Percentiles rank a stretch among this genome's conserved stretches.
Evolutionary conservation across 2,888 invertebrate genomes (phyloP).

Genomic region (Bombylius discolor): DNA sequence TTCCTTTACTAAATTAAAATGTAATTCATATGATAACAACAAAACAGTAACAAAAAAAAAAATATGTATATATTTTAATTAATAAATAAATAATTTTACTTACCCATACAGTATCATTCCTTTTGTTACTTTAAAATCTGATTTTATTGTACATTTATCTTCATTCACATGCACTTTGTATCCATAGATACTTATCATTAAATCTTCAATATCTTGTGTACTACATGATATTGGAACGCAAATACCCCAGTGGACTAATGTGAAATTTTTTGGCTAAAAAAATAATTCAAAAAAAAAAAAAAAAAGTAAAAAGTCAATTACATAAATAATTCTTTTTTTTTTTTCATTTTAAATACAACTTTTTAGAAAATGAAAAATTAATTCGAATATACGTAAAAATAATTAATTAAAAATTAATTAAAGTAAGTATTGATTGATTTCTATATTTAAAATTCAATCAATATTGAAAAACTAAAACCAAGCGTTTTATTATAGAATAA

Average conservation of each 20-base stretch:
- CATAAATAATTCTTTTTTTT: background rate
- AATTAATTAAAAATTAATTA: no score
- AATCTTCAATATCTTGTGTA: constrained; percentile 40
- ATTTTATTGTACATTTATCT: constrained; percentile 40
- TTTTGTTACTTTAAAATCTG: constrained; percentile 32
- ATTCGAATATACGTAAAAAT: no score
- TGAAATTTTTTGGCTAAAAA: constrained; percentile 16
- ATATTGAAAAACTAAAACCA: no score
- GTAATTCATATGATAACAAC: no score
- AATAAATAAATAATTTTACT: constrained; percentile 15
- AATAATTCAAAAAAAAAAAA: constrained; percentile 2
- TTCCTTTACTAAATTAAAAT: no score
- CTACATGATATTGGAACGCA: constrained; percentile 49
- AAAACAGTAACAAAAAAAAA: no score
- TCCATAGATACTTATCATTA: constrained; percentile 24
- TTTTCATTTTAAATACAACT: no score
- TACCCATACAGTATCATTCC: constrained; percentile 34
- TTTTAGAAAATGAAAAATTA: no score
- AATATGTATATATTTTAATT: no score
- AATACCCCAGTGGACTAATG: constrained; percentile 45
- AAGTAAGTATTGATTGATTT: no score
- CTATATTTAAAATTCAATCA: no score
- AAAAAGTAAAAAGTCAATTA: background rate
- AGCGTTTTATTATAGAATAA: no score
- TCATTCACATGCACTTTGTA: constrained; percentile 38